Evolutionary conservation across 2,797 vertebrate genomes (phyloP), one percentile per base, ranked within the genome.

Genomic region (Aratinga solstitialis): DNA sequence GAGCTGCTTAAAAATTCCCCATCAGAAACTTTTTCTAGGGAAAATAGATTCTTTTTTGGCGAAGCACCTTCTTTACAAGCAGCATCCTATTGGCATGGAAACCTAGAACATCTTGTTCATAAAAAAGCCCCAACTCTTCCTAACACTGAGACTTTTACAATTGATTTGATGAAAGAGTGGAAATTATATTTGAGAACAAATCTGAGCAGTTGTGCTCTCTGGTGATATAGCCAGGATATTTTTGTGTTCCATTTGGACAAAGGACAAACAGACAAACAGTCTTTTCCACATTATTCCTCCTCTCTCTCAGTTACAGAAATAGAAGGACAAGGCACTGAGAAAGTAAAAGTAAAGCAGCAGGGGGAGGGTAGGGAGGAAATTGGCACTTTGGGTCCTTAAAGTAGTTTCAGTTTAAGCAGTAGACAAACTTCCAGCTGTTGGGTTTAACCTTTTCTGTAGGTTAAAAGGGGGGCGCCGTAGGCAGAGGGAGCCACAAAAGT

Each of bases 301-400:
- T 86, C 87, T 90, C 47, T 45, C 51, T 81, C 68, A 86, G 54
- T 43, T 54, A 68, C 73, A 81, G 80, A 93, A 71, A 30, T 0
- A 48, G 76, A 80, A 82, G 93, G 83, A 69, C 83, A 74, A 81
- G 47, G 38, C 62, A 42, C 1, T 1, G 15, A 72, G 15, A 63
- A 95, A 94, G 89, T 76, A 93, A 96, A 95, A 95, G 93, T 87
- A 92, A 89, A 76, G 83, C 76, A n/a, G 63, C 29, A 86, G 82
- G 42, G 91, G 77, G 78, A 94, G 84, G 87, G 91, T 0, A 5
- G 77, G 74, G 86, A 94, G 93, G 93, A 95, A 94, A 79, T 19
- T 21, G 89, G 38, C 54, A 36, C 62, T 87, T 77, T 72, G 92
- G 65, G 78, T 69, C 62, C 53, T 72, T 58, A 94, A 95, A 91